A percentile compares a stretch with the other conserved stretches of the same genome.
Conservation (phyloP, 1,140 invertebrate genomes). For the Bombus turneri region DNA sequence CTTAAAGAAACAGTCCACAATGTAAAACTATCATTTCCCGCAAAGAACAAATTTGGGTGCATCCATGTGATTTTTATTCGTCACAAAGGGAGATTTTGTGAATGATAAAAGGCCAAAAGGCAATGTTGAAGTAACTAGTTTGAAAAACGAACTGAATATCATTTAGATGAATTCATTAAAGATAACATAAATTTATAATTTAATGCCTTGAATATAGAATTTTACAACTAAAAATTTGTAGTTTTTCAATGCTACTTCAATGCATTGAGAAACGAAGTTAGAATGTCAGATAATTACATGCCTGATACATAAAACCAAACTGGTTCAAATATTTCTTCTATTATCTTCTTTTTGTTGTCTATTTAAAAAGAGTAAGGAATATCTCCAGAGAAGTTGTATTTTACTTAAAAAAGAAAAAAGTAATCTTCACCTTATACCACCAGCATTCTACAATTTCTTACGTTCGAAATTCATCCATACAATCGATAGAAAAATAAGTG, state of each 20-base stretch:
- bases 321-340: not conserved
- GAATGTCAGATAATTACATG: too few relatives aligned
- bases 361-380: too few relatives aligned
- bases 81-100: not conserved
- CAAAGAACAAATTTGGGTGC: not conserved
- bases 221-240: too few relatives aligned
- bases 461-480: not conserved
- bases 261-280: not conserved
- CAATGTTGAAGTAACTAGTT: not conserved
- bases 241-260: not conserved
- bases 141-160: not conserved
- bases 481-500: not conserved
- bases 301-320: not conserved
- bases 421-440: not conserved
- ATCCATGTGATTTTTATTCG: not conserved
- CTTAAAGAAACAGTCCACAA: not conserved
- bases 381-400: too few relatives aligned
- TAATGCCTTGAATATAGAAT: not conserved
- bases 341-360: too few relatives aligned
- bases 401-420: not conserved
- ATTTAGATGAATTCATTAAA: not conserved
- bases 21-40: not conserved
- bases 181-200: not conserved
- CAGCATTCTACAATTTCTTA: not conserved
- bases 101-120: not conserved